A percentile compares a stretch with the other conserved stretches of the same genome.
Evolutionary conservation across 2,797 vertebrate species (phyloP).

Genomic region (Spheniscus humboldti): DNA sequence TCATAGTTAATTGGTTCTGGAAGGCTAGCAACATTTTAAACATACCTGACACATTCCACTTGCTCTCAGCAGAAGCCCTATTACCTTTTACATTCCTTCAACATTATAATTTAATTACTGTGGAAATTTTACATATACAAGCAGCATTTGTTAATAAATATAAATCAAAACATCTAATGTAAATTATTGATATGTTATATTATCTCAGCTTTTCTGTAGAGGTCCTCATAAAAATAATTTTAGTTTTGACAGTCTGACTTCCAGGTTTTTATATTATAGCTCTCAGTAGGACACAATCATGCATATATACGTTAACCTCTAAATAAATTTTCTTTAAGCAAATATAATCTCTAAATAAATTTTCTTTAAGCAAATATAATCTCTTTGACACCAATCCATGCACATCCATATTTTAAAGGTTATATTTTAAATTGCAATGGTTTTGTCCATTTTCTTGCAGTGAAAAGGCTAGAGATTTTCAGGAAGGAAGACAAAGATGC

Average conservation of each 20-base stretch:
- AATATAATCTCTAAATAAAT: neutral
- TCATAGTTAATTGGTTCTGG: neutral
- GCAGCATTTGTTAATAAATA: neutral
- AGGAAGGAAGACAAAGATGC: neutral
- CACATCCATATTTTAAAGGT: neutral
- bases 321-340: neutral
- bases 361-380: neutral
- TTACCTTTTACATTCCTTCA: neutral
- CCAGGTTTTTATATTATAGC: neutral
- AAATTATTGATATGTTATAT: neutral
- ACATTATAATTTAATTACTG: neutral
- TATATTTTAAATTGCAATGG: neutral
- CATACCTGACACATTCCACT: neutral
- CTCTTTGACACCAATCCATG: neutral
- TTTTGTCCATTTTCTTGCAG: neutral
- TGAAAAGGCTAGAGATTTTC: neutral
- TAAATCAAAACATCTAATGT: neutral
- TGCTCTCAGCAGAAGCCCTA: neutral
- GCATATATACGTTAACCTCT: neutral
- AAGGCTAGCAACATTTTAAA: neutral
- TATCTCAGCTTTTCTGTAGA: neutral
- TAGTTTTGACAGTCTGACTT: neutral
- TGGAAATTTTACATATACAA: neutral
- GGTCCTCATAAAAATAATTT: neutral
- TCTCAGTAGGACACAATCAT: neutral